Conservation (phyloP, 2,113 vertebrate genomes). For the Ptychochromis oligacanthus region DNA sequence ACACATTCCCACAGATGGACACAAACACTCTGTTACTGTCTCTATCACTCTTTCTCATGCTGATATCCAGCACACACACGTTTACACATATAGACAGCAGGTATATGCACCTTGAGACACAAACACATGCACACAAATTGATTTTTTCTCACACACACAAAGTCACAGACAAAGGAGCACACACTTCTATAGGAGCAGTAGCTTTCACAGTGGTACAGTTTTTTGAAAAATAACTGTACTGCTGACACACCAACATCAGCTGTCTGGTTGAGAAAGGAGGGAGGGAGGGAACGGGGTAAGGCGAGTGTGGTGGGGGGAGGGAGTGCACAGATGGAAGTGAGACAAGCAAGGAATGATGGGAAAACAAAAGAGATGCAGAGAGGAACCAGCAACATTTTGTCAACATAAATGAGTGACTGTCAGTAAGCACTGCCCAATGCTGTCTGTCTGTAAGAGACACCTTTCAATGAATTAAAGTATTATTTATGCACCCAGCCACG, state of each 20-base stretch:
- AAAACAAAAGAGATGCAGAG: not conserved
- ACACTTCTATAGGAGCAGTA: slow-evolving; percentile 40
- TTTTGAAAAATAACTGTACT: slow-evolving; percentile 54
- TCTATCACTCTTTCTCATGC: not conserved
- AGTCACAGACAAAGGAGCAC: not conserved
- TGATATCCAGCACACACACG: not conserved
- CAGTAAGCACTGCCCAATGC: not conserved
- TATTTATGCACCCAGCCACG: not conserved
- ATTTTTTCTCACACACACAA: not conserved
- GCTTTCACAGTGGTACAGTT: slow-evolving; percentile 14
- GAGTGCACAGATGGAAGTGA: slow-evolving; percentile 14
- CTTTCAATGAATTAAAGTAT: not conserved
- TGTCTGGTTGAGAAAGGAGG: slow-evolving; percentile 28
- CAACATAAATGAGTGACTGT: not conserved
- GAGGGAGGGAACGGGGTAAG: not conserved
- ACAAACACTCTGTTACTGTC: not conserved
- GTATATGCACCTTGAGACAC: slow-evolving; percentile 9
- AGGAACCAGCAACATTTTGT: slow-evolving; percentile 2
- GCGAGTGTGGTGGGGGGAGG: not conserved
- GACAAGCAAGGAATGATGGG: slow-evolving; percentile 8
- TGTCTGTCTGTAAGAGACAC: not conserved
- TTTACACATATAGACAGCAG: not conserved
- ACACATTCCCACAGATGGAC: not conserved
- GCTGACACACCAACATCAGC: slow-evolving; percentile 66
- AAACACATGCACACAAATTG: not conserved